Base-by-base conservation (phyloP, 30 jellyfish, hydroid and myxozoan genomes). In the Aurelia sp. region DNA sequence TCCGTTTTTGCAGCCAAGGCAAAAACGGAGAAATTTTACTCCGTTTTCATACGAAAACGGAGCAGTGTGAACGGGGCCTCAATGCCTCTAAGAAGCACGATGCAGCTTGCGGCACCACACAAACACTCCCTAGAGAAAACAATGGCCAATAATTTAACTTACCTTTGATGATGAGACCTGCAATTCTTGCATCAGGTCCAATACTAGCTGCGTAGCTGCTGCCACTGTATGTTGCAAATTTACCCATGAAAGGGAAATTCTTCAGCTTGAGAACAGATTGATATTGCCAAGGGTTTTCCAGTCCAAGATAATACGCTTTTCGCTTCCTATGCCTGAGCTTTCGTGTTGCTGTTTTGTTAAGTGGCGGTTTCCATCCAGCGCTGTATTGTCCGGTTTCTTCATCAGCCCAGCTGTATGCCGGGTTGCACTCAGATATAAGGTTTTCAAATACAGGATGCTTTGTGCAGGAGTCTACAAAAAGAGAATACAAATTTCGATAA, bases 181-280 rank as follows among this genome's bases (percentile, higher is more conserved):
- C 92, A 35, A 88, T 76, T 47, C 96, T 82, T 59, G 77, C 84
- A 52, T 87, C 90, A 13, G 98, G 98, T 5, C 98, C 98, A 66
- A 92, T 81, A 65, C 97, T 92, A 59, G 87, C 98, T 2, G 98
- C 69, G 60, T 86, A 92, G 40, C 97, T 79, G 71, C 96, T 79
- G 4, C 98, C 98, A 71, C 96, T 74, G 68, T 92, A 92, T 18
- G 98, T 86, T 58, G 90, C 93, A 52, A 92, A 86, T 48, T 62
- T 75, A 35, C 98, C 98, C 62, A 81, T 63, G 86, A 92, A 92
- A 18, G 98, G 98, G 81, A 92, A 92, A 66, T 89, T 86, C 73
- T 86, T 92, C 79, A 92, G 65, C 86, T 85, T 80, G 72, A 73
- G 72, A 50, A 86, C 95, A 13, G 95, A 86, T 55, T 92, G 97